Base-by-base conservation (phyloP, 2,797 vertebrate genomes). In the Galagoides demidoff region DNA sequence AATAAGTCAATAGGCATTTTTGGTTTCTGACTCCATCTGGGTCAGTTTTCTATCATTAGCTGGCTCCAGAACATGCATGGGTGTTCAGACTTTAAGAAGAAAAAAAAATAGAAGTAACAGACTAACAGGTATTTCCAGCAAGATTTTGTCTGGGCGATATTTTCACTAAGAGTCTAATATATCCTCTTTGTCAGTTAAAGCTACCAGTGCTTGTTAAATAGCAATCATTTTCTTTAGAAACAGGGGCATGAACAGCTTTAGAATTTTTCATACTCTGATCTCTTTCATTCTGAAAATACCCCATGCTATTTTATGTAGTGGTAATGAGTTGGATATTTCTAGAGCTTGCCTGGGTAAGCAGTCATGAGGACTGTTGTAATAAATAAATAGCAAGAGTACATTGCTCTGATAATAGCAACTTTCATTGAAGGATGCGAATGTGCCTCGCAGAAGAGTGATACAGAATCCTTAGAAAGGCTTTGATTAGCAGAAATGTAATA, bases 261-360 rank as follows among this genome's bases (percentile, higher is more conserved):
- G 92, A 96, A 97, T 95, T 96, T 95, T 85, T 97, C 97, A 81
- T 90, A 57, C 78, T 92, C 91, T 92, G 93, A 97, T 95, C 92
- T 76, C 86, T 85, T 94, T 93, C 85, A 89, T 96, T 97, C 97
- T 96, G 92, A 97, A 97, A 97, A 97, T 97, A 97, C 92, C 45
- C 95, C 66, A 34, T 96, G 96, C 97, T 98, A 98, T 97, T 98
- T 97, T 96, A 95, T 90, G 94, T 90, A 79, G 87, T 96, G 91
- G 97, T 97, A 97, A 97, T 97, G 97, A 97, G 96, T 96, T 96
- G 93, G 96, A 97, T 97, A 97, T 98, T 97, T 98, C 97, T 95
- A 97, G 97, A 94, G 96, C 93, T 95, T 83, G 96, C 97, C 92
- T 96, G 95, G 95, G 78, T 97, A 97, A 97, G 95, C 96, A 97